These are phyloP conservation scores for Trichomalopsis sarcophagae DNA, from an alignment of 1,140 invertebrate genomes.

Conservation along the genomic window DNA sequence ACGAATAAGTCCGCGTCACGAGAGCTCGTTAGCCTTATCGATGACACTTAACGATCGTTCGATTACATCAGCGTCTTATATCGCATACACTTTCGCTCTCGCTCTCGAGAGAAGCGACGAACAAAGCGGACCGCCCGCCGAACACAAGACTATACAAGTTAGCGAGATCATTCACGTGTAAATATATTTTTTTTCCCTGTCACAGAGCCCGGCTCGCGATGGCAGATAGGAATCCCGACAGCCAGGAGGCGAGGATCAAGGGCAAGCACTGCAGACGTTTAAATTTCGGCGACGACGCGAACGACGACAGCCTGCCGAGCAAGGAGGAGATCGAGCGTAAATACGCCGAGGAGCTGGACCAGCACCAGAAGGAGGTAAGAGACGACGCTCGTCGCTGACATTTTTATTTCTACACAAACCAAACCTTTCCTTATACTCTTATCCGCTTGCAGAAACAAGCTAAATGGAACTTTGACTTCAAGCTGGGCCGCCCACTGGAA, in stretches of 20 bases:
- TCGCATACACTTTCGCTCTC: no score
- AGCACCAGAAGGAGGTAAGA: constrained; percentile 59
- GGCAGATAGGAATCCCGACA: constrained; percentile 64
- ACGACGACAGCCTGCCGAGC: constrained; percentile 50
- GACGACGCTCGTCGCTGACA: not conserved
- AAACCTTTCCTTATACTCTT: no score
- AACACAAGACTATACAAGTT: no score
- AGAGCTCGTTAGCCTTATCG: no score
- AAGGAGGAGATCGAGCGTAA: constrained; percentile 51
- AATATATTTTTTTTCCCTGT: not conserved
- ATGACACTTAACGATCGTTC: no score
- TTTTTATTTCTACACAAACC: no score
- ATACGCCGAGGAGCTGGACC: constrained; percentile 55
- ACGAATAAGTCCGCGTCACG: no score
- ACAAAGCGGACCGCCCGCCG: no score
- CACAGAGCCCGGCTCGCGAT: constrained; percentile 68
- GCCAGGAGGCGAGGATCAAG: constrained; percentile 56
- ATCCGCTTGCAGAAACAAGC: constrained; percentile 59
- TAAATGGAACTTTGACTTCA: constrained; percentile 71
- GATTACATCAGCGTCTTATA: no score
- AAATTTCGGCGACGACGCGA: constrained; percentile 59
- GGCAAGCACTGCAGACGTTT: constrained; percentile 63
- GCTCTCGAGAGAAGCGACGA: no score
- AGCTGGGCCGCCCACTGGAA: constrained; percentile 62
- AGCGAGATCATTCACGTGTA: no score